phyloP scores from a whole-genome alignment of 2,797 vertebrate species.

The Acridotheres tristis region DNA sequence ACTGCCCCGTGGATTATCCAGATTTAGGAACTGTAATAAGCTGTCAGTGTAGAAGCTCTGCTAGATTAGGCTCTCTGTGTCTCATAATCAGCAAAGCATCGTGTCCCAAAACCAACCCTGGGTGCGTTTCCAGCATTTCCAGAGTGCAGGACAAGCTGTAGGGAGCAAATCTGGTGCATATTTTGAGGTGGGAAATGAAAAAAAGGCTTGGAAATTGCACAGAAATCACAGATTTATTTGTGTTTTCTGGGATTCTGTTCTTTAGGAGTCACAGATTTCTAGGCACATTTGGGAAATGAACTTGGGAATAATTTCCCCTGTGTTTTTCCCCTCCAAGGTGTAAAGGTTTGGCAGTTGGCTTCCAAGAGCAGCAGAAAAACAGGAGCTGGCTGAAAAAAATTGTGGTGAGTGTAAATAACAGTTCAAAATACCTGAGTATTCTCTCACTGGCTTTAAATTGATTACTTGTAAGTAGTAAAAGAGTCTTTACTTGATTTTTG shows the following conservation, averaged over 20 bases:
- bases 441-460: background rate
- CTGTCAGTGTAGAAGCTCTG: background rate
- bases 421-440: background rate
- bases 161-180: background rate
- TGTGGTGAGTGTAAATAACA: background rate
- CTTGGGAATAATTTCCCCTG: background rate
- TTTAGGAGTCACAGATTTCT: background rate
- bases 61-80: background rate
- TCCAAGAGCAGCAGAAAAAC: background rate
- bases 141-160: background rate
- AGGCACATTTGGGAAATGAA: background rate
- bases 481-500: background rate
- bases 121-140: background rate
- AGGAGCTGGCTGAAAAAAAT: background rate
- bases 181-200: background rate
- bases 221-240: background rate
- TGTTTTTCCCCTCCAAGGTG: background rate
- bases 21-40: constrained; percentile 36
- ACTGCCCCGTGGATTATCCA: constrained; percentile 21
- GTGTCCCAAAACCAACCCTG: background rate
- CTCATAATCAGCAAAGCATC: background rate
- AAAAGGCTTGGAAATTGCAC: background rate
- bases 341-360: background rate
- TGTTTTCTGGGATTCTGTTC: background rate
- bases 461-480: background rate